phyloP scores from a whole-genome alignment of 2,888 invertebrate species.

The Lochmaea crataegi region DNA sequence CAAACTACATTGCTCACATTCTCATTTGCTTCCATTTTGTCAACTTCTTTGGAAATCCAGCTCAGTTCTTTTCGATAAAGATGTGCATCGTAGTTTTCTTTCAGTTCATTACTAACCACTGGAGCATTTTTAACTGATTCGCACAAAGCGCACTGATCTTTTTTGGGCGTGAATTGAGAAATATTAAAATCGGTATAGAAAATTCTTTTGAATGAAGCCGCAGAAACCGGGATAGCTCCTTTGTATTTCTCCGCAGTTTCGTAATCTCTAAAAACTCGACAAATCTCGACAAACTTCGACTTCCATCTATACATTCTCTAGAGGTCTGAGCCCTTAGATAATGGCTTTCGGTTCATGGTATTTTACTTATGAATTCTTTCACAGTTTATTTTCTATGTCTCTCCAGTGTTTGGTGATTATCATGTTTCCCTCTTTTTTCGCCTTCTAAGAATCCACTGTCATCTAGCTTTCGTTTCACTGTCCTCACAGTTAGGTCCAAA shows the following conservation, averaged over 20 bases:
- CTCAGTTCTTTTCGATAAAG: constrained; percentile 9
- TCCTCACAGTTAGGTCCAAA: constrained; percentile 28
- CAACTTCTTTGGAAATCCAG: constrained; percentile 2
- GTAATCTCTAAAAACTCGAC: constrained; percentile 50
- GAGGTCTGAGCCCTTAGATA: constrained; percentile 21
- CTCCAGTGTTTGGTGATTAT: constrained; percentile 34
- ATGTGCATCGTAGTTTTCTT: constrained; percentile 19
- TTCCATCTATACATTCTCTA: constrained; percentile 48
- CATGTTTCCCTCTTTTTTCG: constrained; percentile 38
- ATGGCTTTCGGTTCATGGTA: constrained; percentile 13
- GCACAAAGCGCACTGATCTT: constrained; percentile 24
- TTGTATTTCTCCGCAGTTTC: constrained; percentile 39
- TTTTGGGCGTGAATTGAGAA: constrained; percentile 22
- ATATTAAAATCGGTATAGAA: constrained; percentile 24
- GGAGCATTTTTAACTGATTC: constrained; percentile 15
- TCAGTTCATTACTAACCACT: neutral
- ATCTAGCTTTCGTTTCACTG: constrained; percentile 6
- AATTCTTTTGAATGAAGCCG: neutral
- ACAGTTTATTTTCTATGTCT: constrained; percentile 28
- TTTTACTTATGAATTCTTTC: constrained; percentile 9
- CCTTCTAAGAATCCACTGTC: constrained; percentile 22
- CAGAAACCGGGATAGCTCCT: neutral
- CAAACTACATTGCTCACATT: neutral
- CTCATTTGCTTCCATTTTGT: constrained; percentile 2
- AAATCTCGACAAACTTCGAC: constrained; percentile 46